A percentile compares a stretch with the other conserved stretches of the same genome.
phyloP scores from a whole-genome alignment of 2,797 vertebrate genomes.

The Falco rusticolus region DNA sequence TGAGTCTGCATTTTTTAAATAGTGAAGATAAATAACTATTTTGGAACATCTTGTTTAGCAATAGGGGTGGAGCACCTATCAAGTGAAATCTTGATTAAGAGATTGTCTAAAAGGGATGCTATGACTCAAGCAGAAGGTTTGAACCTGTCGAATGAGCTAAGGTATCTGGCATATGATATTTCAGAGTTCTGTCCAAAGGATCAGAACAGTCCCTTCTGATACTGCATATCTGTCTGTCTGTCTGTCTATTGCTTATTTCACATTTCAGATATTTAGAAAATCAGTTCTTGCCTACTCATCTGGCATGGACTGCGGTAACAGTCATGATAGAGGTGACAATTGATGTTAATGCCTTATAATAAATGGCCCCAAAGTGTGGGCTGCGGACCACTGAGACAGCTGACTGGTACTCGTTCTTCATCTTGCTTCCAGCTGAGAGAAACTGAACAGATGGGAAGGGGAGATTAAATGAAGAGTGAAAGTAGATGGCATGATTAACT shows the following conservation, averaged over 20 bases:
- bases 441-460: conserved; percentile 63
- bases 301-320: neutral
- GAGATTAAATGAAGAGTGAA: conserved; percentile 70
- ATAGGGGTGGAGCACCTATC: conserved; percentile 10
- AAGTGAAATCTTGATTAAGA: conserved; percentile 22
- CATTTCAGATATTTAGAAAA: neutral
- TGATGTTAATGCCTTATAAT: conserved; percentile 46
- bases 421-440: conserved; percentile 62
- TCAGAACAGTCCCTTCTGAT: neutral
- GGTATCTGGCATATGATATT: neutral
- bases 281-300: neutral
- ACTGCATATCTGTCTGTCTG: neutral
- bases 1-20: conserved; percentile 1
- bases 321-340: conserved; percentile 23
- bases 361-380: conserved; percentile 44
- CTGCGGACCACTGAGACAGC: conserved; percentile 49
- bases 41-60: conserved; percentile 46
- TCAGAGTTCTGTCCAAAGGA: neutral
- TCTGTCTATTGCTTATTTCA: neutral
- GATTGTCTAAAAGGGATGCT: conserved; percentile 6
- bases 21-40: conserved; percentile 27
- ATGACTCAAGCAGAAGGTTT: conserved; percentile 16
- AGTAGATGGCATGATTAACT: conserved; percentile 65
- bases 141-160: neutral
- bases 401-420: conserved; percentile 61